A percentile compares a stretch with the other conserved stretches of the same genome.
Evolutionary conservation across 1,140 invertebrate genomes (phyloP).

Genomic region (Chironomus tepperi): DNA sequence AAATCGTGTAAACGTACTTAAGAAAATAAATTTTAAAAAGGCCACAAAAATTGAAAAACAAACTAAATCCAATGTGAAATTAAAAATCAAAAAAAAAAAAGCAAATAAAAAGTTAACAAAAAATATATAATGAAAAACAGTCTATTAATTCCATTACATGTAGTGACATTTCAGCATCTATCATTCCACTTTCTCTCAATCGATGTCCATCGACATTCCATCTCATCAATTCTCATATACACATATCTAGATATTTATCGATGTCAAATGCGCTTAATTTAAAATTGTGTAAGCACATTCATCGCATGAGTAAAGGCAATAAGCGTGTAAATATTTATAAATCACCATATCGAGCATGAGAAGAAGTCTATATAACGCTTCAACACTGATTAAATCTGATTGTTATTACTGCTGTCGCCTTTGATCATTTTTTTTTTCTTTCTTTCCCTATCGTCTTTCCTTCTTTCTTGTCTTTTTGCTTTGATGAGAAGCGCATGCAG

Average conservation of each 20-base stretch:
- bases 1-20: no score
- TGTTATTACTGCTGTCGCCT: slow-evolving; percentile 22
- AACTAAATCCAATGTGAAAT: no score
- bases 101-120: no score
- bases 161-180: no score
- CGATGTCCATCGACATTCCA: no score
- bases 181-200: neutral
- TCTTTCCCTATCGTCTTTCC: neutral
- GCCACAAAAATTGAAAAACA: no score
- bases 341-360: slow-evolving; percentile 19
- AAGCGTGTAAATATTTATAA: slow-evolving; percentile 22
- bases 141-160: no score
- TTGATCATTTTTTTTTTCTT: slow-evolving; percentile 18
- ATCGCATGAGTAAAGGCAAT: slow-evolving; percentile 5
- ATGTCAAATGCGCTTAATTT: neutral
- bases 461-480: neutral
- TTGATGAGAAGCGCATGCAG: neutral
- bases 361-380: neutral
- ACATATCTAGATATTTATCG: neutral
- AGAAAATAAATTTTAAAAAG: no score
- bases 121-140: no score
- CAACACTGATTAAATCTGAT: slow-evolving; percentile 22
- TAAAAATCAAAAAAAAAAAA: no score
- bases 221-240: neutral
- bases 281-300: neutral